Conservation (phyloP, 53 echinoderm and acorn worm genomes). For the Mesocentrotus franciscanus region DNA sequence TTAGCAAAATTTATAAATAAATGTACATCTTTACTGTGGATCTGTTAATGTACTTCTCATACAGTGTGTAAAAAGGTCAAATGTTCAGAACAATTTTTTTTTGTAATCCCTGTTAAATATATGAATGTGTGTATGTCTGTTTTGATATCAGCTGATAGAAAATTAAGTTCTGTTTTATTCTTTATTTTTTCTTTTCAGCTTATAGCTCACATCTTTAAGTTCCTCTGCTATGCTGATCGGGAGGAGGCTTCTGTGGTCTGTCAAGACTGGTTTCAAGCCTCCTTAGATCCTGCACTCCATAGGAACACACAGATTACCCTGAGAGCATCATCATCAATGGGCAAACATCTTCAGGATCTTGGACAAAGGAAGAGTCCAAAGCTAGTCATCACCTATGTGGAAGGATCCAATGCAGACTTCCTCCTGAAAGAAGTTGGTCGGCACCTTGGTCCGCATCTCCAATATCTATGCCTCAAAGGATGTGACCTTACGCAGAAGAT, state of each 20-base stretch:
- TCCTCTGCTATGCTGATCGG: conserved; percentile 83
- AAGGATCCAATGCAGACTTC: conserved; percentile 76
- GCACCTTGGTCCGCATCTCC: conserved; percentile 85
- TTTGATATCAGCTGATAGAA: neutral
- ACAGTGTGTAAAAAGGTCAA: no score
- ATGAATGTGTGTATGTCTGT: no score
- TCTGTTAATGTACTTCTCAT: no score
- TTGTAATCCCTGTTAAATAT: neutral
- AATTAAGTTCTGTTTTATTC: neutral
- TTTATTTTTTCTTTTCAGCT: conserved; percentile 72
- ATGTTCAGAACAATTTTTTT: no score
- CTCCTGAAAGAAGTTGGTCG: conserved; percentile 83
- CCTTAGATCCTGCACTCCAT: conserved; percentile 90
- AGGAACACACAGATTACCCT: conserved; percentile 79
- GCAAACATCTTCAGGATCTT: conserved; percentile 72
- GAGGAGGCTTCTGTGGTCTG: conserved; percentile 82
- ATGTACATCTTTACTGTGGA: no score
- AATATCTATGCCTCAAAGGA: conserved; percentile 82
- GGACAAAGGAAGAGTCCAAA: conserved; percentile 88
- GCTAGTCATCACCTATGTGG: conserved; percentile 84
- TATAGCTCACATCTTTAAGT: conserved; percentile 84
- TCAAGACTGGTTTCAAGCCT: conserved; percentile 86
- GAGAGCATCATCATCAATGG: conserved; percentile 73
- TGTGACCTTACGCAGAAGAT: conserved; percentile 85
- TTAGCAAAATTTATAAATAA: no score